Conservation (phyloP, 2,113 vertebrate genomes). For the Enhydra lutris region DNA sequence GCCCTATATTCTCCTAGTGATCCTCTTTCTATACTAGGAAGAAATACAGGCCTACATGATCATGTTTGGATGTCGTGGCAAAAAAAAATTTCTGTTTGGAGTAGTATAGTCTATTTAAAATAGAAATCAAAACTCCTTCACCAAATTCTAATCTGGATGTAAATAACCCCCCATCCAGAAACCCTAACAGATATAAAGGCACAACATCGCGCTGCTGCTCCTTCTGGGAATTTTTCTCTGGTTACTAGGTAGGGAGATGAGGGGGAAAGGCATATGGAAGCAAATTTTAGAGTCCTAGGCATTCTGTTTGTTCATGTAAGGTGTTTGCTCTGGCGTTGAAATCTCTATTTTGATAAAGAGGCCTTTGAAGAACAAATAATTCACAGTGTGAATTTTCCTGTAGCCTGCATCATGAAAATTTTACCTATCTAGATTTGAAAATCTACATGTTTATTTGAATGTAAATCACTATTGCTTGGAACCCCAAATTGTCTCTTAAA, state of each 20-base stretch:
- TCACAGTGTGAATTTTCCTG: constrained; percentile 45
- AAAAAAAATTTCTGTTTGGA: not conserved
- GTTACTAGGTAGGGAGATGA: not conserved
- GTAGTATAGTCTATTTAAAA: not conserved
- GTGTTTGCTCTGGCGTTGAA: constrained; percentile 50
- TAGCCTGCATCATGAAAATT: not conserved
- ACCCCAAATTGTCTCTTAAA: constrained; percentile 34
- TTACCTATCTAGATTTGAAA: constrained; percentile 33
- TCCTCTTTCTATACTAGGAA: not conserved
- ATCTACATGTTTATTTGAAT: constrained; percentile 36
- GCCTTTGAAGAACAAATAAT: constrained; percentile 45
- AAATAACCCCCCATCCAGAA: not conserved
- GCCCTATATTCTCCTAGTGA: not conserved
- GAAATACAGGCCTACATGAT: not conserved
- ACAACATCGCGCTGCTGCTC: not conserved
- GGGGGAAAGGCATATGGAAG: not conserved
- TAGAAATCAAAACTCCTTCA: not conserved
- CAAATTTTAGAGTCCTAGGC: not conserved
- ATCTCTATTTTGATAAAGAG: constrained; percentile 45
- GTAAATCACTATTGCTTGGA: constrained; percentile 43
- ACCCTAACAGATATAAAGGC: not conserved
- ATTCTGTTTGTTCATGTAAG: not conserved
- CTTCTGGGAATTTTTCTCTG: not conserved
- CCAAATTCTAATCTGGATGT: not conserved
- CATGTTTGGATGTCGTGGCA: not conserved